phyloP scores from a whole-genome alignment of 2,113 vertebrate genomes.

The Harpagus bidentatus region DNA sequence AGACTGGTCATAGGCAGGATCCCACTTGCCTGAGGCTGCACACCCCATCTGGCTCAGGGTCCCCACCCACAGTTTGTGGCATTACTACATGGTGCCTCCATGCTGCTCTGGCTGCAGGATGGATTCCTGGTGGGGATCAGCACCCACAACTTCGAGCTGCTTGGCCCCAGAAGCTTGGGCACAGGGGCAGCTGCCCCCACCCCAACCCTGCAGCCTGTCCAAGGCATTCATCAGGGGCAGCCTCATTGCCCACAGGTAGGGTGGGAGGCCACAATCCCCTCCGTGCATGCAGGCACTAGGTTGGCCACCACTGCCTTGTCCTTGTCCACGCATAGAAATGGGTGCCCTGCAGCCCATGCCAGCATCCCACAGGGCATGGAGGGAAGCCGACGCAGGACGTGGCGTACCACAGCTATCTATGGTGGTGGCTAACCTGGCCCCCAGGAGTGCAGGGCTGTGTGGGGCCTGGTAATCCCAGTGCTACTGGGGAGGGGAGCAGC shows the following conservation, averaged over 20 bases:
- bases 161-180: not conserved
- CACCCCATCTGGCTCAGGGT: too few species aligned
- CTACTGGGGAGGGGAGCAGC: not conserved
- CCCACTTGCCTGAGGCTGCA: too few species aligned
- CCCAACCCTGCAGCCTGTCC: not conserved
- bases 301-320: not conserved
- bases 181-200: not conserved
- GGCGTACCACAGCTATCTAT: too few species aligned
- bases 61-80: too few species aligned
- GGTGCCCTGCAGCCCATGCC: not conserved
- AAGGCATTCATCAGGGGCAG: not conserved
- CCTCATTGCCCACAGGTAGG: not conserved
- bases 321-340: not conserved
- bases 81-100: not conserved
- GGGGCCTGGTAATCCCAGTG: not conserved
- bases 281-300: not conserved
- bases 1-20: not conserved
- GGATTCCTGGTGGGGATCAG: not conserved
- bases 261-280: not conserved
- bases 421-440: not conserved
- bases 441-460: not conserved
- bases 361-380: fast-evolving
- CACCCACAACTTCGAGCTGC: not conserved
- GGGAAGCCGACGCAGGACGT: fast-evolving
- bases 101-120: not conserved